Conservation (phyloP, 2,797 vertebrate genomes). For the Gymnodraco acuticeps region DNA sequence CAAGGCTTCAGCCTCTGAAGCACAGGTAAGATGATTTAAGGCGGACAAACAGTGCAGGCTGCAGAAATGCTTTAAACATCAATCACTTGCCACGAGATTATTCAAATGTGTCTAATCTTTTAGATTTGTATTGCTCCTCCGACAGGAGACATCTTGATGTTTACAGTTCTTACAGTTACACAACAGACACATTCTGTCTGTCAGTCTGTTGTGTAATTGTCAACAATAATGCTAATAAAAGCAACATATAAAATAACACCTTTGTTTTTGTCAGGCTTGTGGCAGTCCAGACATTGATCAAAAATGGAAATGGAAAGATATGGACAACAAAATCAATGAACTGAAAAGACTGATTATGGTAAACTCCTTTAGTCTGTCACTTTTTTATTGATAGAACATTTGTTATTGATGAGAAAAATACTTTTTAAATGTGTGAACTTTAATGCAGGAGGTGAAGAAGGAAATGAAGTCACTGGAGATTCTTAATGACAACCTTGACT, state of each 20-base stretch:
- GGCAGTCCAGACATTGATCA: neutral
- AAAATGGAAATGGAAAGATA: conserved; percentile 14
- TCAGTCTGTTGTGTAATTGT: neutral
- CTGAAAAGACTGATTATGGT: conserved; percentile 54
- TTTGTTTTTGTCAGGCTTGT: conserved; percentile 37
- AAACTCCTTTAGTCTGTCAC: neutral
- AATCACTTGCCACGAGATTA: neutral
- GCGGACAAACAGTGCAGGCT: neutral
- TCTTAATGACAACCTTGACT: conserved; percentile 45
- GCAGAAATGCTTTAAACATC: neutral
- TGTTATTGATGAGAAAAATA: neutral
- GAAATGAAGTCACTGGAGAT: conserved; percentile 52
- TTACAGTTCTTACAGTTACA: neutral
- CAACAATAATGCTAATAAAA: neutral
- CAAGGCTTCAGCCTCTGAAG: conserved; percentile 31
- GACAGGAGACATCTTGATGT: neutral
- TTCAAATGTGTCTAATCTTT: neutral
- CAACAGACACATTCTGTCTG: neutral
- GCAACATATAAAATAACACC: neutral
- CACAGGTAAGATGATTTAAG: conserved; percentile 34
- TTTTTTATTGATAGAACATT: neutral
- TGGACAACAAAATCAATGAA: conserved; percentile 49
- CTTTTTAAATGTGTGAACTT: neutral
- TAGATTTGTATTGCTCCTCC: neutral
- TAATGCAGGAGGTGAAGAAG: conserved; percentile 52